Evolutionary conservation across 2,797 vertebrate genomes (phyloP).

Genomic region (Spinibarbus caldwelli): DNA sequence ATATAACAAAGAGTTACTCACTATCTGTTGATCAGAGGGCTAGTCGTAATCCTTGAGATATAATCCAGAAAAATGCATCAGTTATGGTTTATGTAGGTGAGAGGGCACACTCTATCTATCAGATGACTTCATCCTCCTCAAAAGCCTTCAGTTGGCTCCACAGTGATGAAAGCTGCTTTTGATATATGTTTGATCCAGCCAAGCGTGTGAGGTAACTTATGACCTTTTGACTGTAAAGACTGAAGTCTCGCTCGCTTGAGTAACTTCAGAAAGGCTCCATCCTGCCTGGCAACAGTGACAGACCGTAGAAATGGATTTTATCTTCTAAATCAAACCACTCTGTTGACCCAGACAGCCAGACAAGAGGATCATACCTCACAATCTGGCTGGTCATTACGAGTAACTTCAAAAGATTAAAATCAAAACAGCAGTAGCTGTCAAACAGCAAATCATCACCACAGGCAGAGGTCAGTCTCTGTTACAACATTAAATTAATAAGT

Average conservation of each 20-base stretch:
- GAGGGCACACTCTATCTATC: background rate
- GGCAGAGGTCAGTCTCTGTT: background rate
- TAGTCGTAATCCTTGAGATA: constrained; percentile 2
- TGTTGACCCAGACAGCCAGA: constrained; percentile 52
- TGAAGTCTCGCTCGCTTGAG: background rate
- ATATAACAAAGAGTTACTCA: background rate
- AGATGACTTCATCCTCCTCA: constrained; percentile 24
- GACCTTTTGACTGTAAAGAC: constrained; percentile 19
- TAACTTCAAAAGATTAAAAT: constrained; percentile 50
- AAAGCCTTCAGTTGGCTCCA: constrained; percentile 1
- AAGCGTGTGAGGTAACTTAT: constrained; percentile 23
- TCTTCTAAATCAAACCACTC: constrained; percentile 43
- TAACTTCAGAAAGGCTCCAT: constrained; percentile 27
- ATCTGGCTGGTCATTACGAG: constrained; percentile 45
- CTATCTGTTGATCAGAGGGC: background rate
- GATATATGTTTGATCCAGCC: constrained; percentile 23
- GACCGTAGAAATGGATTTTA: constrained; percentile 44
- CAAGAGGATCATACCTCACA: constrained; percentile 50
- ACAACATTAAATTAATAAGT: constrained; percentile 1
- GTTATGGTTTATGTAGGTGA: constrained; percentile 1
- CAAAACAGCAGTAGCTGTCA: constrained; percentile 44
- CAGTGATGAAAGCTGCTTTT: constrained; percentile 22
- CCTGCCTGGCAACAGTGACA: constrained; percentile 38
- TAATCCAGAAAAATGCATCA: constrained; percentile 18
- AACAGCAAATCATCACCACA: constrained; percentile 21